Conservation (phyloP, 2,113 vertebrate species). For the Prionailurus bengalensis region DNA sequence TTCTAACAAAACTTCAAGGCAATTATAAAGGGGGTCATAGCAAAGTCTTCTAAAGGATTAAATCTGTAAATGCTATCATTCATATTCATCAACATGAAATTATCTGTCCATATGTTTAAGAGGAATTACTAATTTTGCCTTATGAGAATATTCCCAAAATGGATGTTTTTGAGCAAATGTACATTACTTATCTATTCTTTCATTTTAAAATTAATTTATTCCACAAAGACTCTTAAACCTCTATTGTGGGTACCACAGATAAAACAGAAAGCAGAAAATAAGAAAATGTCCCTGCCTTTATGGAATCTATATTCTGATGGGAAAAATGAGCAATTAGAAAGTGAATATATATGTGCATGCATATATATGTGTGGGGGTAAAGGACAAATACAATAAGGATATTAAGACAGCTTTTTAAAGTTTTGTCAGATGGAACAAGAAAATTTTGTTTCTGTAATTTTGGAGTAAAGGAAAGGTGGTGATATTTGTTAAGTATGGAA, state of each 20-base stretch:
- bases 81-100: not conserved
- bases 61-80: not conserved
- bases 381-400: not conserved
- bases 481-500: not conserved
- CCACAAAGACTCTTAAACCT: not conserved
- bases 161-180: not conserved
- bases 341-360: not conserved
- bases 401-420: not conserved
- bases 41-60: not conserved
- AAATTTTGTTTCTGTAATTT: not conserved
- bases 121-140: not conserved
- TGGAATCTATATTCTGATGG: not conserved
- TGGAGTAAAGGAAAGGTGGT: not conserved
- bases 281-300: not conserved
- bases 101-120: not conserved
- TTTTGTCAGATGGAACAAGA: not conserved
- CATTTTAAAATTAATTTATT: not conserved
- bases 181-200: not conserved
- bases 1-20: not conserved
- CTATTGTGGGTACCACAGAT: not conserved
- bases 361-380: not conserved
- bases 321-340: not conserved
- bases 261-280: not conserved
- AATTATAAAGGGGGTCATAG: not conserved
- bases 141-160: not conserved